These are phyloP conservation scores for Danionella dracula DNA, from an alignment of 2,797 vertebrate species.

Conservation along the genomic window DNA sequence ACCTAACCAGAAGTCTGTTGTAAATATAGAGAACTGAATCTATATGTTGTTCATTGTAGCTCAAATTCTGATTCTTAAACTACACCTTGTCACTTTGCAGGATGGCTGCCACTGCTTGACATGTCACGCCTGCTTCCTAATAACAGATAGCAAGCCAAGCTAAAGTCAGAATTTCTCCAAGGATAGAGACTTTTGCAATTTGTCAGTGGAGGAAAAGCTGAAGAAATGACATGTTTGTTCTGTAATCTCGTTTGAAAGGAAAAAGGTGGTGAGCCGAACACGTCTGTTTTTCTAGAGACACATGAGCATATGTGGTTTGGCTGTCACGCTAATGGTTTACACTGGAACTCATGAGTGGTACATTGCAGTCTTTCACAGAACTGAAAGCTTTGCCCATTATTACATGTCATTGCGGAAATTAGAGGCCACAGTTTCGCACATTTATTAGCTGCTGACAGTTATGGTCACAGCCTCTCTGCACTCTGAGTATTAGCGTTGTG, in stretches of 20 bases:
- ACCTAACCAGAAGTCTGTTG: too few relatives aligned
- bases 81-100: background rate
- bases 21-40: too few relatives aligned
- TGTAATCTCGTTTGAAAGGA: background rate
- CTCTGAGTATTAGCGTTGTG: conserved; percentile 20
- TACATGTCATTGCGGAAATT: conserved; percentile 48
- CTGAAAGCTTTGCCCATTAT: conserved; percentile 37
- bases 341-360: conserved; percentile 31
- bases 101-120: background rate
- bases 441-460: conserved; percentile 39
- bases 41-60: too few relatives aligned
- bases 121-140: background rate
- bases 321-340: conserved; percentile 34
- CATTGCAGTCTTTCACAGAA: conserved; percentile 30
- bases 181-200: background rate
- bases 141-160: background rate
- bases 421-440: conserved; percentile 31
- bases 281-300: conserved; percentile 33
- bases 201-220: background rate
- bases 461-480: conserved; percentile 35
- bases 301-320: conserved; percentile 26
- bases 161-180: background rate
- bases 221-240: background rate
- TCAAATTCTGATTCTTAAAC: background rate
- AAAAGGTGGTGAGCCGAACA: conserved; percentile 10